These are phyloP conservation scores for Mesembrinibis cayennensis DNA, from an alignment of 2,113 vertebrate species.

Conservation along the genomic window DNA sequence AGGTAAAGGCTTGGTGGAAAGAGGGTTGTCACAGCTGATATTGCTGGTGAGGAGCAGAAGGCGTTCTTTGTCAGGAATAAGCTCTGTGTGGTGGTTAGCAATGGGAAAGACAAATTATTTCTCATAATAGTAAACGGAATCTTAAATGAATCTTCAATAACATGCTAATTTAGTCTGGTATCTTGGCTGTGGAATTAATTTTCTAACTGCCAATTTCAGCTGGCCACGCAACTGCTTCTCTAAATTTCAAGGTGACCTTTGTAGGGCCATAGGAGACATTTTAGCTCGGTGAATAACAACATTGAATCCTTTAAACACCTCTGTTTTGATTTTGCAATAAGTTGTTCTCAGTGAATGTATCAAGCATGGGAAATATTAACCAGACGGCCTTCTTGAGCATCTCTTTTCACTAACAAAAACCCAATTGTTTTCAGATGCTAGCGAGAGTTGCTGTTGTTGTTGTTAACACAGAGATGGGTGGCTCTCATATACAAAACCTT, in stretches of 20 bases:
- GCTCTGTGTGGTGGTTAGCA: background rate
- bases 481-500: background rate
- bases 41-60: background rate
- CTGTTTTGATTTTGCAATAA: background rate
- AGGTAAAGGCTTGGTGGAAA: background rate
- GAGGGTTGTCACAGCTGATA: background rate
- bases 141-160: slow-evolving; percentile 39
- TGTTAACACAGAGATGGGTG: background rate
- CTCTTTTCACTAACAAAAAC: background rate
- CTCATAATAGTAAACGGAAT: background rate
- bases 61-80: background rate
- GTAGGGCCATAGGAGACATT: background rate
- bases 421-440: background rate
- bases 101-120: slow-evolving; percentile 17
- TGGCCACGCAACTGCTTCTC: background rate
- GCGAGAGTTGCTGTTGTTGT: background rate
- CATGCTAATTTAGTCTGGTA: slow-evolving; percentile 29
- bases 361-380: background rate
- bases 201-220: background rate
- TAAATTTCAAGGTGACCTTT: slow-evolving; percentile 27
- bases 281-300: background rate
- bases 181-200: slow-evolving; percentile 40
- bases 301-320: background rate
- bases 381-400: background rate
- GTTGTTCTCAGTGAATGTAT: background rate